Evolutionary conservation across 2,888 invertebrate species (phyloP), one percentile per base, ranked within the genome.

Genomic region (Unio pictorum): DNA sequence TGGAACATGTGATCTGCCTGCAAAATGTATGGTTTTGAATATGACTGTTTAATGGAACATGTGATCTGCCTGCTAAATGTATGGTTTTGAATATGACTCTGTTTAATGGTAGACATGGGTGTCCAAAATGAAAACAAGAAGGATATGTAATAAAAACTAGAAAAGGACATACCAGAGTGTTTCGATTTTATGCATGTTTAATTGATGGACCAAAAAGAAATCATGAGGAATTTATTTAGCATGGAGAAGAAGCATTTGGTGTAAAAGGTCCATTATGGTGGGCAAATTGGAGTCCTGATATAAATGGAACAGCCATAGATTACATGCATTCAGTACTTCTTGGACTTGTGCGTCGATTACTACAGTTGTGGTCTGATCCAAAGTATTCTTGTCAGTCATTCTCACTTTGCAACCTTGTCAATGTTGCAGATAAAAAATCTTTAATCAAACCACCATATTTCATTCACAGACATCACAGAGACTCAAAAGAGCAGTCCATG

Each of bases 71-170:
- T 28, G 28, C 28, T 3, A 28, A 28, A 28, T 4, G 23, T 23
- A 23, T 23, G 23, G 69, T 74, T n/a, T n/a, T 74, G 28, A 74
- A 74, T n/a, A 74, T 73, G 71, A 64, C 54, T 20, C 72, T 70
- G 61, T 73, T 75, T 34, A 73, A 75, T 72, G 75, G 72, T 1
- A 61, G 68, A 55, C 64, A 59, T 66, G 73, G 75, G 15, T 75
- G 75, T 34, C 62, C 71, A 54, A 68, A 64, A 64, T 76, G 76
- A 45, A 59, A 55, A 55, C 73, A 73, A 61, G 28, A 45, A 23
- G 76, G 76, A 4, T 30, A 45, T 20, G 73, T 77, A 11, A 55
- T 77, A 17, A 57, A 61, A 60, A 55, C 58, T 54, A 67, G 73
- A 17, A 71, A 67, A 71, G 73, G 73, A 26, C 73, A 73, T 30